phyloP scores from a whole-genome alignment of 2,797 vertebrate genomes.

The Meda fulgida region DNA sequence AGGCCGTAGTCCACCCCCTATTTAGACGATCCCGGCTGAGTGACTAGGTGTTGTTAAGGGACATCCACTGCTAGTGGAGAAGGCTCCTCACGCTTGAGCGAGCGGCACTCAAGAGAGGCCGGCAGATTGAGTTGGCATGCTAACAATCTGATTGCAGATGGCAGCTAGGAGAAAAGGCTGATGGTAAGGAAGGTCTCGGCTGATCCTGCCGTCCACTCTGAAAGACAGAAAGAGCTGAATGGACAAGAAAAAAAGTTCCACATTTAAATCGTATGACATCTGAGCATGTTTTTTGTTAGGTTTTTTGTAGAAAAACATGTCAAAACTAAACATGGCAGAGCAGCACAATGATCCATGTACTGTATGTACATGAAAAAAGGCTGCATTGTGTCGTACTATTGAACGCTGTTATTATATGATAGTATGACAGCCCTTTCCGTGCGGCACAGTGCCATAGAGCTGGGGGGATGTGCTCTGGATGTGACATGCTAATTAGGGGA shows the following conservation, averaged over 20 bases:
- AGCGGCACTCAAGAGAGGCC: slow-evolving; percentile 74
- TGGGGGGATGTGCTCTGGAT: slow-evolving; percentile 49
- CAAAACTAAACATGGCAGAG: background rate
- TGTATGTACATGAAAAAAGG: slow-evolving; percentile 17
- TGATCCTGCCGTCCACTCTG: slow-evolving; percentile 68
- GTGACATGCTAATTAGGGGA: slow-evolving; percentile 62
- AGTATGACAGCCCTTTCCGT: slow-evolving; percentile 47
- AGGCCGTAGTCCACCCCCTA: slow-evolving; percentile 65
- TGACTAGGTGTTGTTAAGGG: slow-evolving; percentile 74
- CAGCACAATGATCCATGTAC: background rate
- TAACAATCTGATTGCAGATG: slow-evolving; percentile 81
- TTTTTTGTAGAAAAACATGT: background rate
- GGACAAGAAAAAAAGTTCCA: background rate
- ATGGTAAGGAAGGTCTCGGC: slow-evolving; percentile 59
- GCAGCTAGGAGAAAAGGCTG: slow-evolving; percentile 65
- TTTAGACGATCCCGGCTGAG: slow-evolving; percentile 69
- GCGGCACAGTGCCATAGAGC: slow-evolving; percentile 40
- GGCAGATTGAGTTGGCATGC: slow-evolving; percentile 80
- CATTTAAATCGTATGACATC: background rate
- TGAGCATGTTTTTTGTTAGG: background rate
- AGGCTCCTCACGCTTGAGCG: slow-evolving; percentile 74
- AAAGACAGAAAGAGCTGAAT: slow-evolving; percentile 27
- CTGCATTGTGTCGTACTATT: slow-evolving; percentile 25
- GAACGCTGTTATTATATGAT: slow-evolving; percentile 56
- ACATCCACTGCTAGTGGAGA: slow-evolving; percentile 68